phyloP scores from a whole-genome alignment of 2,797 vertebrate genomes.

The Melanotaenia trifasciata region DNA sequence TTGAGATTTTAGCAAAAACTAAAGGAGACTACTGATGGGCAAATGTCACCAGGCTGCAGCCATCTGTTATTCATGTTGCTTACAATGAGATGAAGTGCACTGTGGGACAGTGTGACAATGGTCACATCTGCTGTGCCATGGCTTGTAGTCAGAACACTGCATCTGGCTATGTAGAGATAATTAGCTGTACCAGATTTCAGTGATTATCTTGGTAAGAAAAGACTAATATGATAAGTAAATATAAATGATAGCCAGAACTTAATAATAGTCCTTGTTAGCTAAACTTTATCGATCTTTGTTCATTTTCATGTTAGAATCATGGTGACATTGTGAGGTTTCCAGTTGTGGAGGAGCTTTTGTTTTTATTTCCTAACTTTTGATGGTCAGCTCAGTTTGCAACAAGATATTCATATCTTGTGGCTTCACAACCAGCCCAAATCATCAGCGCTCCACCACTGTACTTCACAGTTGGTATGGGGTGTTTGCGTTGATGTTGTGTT shows the following conservation, averaged over 20 bases:
- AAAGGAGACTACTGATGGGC: slow-evolving; percentile 56
- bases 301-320: not conserved
- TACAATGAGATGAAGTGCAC: slow-evolving; percentile 36
- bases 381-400: too few relatives aligned
- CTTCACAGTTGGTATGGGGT: too few relatives aligned
- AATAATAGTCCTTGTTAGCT: not conserved
- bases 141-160: slow-evolving; percentile 1
- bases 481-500: too few relatives aligned
- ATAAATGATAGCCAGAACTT: not conserved
- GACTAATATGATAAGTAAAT: not conserved
- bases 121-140: slow-evolving; percentile 33
- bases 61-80: slow-evolving; percentile 73
- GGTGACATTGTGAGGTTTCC: not conserved
- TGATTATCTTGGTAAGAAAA: not conserved
- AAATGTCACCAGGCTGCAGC: slow-evolving; percentile 77
- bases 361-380: not conserved
- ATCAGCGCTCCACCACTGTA: too few relatives aligned
- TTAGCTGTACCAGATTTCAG: not conserved
- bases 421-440: too few relatives aligned
- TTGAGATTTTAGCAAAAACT: slow-evolving; percentile 69
- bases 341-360: not conserved
- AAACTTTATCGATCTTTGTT: not conserved
- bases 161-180: not conserved
- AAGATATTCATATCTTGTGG: too few relatives aligned
- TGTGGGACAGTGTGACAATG: slow-evolving; percentile 29